These are phyloP conservation scores for Pharmacophagus antenor DNA, from an alignment of 2,888 invertebrate genomes.

Conservation along the genomic window DNA sequence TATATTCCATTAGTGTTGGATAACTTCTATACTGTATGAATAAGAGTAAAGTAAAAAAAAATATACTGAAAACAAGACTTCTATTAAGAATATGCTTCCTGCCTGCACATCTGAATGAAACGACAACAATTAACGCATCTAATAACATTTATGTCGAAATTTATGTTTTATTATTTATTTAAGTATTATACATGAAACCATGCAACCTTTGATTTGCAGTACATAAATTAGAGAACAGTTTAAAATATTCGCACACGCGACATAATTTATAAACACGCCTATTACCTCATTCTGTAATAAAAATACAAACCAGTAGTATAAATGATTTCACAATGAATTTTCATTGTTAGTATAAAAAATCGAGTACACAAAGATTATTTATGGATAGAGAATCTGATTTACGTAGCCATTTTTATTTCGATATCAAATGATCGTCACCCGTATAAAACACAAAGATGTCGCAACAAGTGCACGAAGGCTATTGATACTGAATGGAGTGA, in stretches of 20 bases:
- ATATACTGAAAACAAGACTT: conserved; percentile 57
- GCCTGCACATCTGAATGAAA: conserved; percentile 42
- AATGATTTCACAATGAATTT: no score
- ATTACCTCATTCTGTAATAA: background rate
- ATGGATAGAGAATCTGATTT: no score
- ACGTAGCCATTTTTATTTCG: background rate
- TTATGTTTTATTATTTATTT: no score
- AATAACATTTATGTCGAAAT: conserved; percentile 1
- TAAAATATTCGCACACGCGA: background rate
- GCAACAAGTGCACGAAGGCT: background rate
- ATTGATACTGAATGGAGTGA: conserved; percentile 29
- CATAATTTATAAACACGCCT: background rate
- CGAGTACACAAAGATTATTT: no score
- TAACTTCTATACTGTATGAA: conserved; percentile 36
- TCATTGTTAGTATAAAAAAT: background rate
- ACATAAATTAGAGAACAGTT: background rate
- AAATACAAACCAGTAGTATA: background rate
- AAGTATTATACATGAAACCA: no score
- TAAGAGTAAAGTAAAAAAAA: conserved; percentile 57
- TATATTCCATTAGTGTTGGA: no score
- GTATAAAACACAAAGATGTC: background rate
- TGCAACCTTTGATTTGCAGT: background rate
- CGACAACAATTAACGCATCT: background rate
- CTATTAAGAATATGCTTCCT: conserved; percentile 37
- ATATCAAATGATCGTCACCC: background rate